Evolutionary conservation across 2,797 vertebrate species (phyloP), one percentile per base, ranked within the genome.

Genomic region (Premnoplex brunnescens): DNA sequence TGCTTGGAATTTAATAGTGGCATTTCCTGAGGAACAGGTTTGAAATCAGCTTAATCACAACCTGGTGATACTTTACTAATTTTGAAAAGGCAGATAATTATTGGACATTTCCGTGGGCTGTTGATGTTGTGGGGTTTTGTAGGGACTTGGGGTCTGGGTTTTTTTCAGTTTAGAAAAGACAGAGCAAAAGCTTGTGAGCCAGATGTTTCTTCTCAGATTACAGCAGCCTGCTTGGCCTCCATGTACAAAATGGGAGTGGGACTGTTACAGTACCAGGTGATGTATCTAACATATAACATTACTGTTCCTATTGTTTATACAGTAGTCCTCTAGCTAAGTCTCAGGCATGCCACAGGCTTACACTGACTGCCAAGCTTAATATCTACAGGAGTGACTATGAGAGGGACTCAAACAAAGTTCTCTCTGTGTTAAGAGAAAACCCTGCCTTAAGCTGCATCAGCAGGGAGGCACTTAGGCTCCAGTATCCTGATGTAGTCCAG

Each of bases 11-110:
- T 90, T 49, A 82, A 56, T 41, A 76, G 55, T 17, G 37, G 48
- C 44, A 69, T 91, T 95, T 95, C 93, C 77, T 94, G 94, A 96
- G 34, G 60, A 95, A 63, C 92, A 91, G 71, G 93, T 96, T 93
- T 92, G 90, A 93, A 89, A 91, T 64, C 4, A 93, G 41, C 30
- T 92, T 82, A 74, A 89, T 94, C 88, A 46, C 8, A 19, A 79
- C 48, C 59, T 18, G 94, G 83, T n/a, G 55, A 78, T 67, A 52
- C 48, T 93, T 81, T 4, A 56, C 71, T 94, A 60, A 74, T 93
- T 94, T 89, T 73, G 68, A 59, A 91, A 85, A 79, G 48, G 23
- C 56, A 51, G 59, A 41, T 30, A 87, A 82, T 94, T 93, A 52
- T 18, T 27, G 4, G 48, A 48, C 67, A 20, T 69, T 91, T 97